phyloP scores from a whole-genome alignment of 2,888 invertebrate genomes.

The Nomada goodeniana region DNA sequence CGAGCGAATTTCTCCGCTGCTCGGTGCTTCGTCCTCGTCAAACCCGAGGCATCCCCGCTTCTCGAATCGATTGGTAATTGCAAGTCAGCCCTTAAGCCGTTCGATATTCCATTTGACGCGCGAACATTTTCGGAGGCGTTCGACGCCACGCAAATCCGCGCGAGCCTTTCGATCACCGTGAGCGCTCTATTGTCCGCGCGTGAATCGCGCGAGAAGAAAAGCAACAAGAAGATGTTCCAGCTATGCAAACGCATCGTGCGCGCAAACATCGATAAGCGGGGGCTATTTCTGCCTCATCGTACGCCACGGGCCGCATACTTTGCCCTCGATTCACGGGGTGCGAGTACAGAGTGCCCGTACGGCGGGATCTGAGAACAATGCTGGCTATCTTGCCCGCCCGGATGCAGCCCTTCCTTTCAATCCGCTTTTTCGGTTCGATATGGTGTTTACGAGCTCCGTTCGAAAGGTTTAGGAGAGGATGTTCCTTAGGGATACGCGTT shows the following conservation, averaged over 20 bases:
- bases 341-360: constrained; percentile 14
- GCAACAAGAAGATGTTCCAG: constrained; percentile 9
- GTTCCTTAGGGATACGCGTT: background rate
- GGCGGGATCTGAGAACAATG: constrained; percentile 37
- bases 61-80: constrained; percentile 28
- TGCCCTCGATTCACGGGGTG: constrained; percentile 27
- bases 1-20: background rate
- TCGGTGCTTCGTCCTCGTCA: background rate
- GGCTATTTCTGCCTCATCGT: constrained; percentile 54
- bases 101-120: constrained; percentile 12
- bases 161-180: constrained; percentile 26
- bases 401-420: background rate
- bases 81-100: constrained; percentile 8
- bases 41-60: background rate
- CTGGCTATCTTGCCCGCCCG: background rate
- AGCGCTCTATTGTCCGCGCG: constrained; percentile 32
- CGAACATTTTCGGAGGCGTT: constrained; percentile 4
- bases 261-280: constrained; percentile 56
- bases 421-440: background rate
- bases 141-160: constrained; percentile 34
- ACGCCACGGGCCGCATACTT: constrained; percentile 24
- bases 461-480: background rate
- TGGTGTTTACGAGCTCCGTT: background rate
- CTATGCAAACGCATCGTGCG: constrained; percentile 41
- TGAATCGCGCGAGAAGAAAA: background rate